Base-by-base conservation (phyloP, 2,797 vertebrate species). In the Ambastaia sidthimunki region DNA sequence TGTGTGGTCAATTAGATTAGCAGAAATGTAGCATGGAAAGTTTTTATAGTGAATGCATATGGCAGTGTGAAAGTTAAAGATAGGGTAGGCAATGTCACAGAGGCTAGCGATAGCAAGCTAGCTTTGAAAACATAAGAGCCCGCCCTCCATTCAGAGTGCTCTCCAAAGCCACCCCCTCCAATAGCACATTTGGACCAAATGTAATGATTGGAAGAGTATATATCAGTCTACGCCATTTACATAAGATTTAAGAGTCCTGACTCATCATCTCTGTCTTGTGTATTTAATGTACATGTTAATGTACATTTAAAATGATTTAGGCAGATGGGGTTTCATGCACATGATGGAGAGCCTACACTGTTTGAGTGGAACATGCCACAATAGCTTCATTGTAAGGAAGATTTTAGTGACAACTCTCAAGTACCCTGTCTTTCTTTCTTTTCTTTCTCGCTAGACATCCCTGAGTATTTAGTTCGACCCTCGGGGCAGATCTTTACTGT, bases 321-420 rank as follows among this genome's bases (percentile, higher is more conserved):
- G 89, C 91, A 88, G 87, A 89, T 91, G 87, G 89, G 84, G 87
- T 91, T 92, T 92, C 90, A 88, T 91, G 87, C 87, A 90, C 90
- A 91, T 93, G 88, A 89, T 83, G 77, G 85, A 88, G 90, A 88
- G 90, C 88, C 89, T 84, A 83, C 82, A 85, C 90, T 88, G 88
- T 85, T 83, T 85, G 89, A 89, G 86, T 84, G 19, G 47, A 82
- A 84, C 37, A 80, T 19, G 2, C 73, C 80, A 82, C 87, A 85
- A 80, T 84, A 80, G 73, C 85, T 79, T 72, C 55, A 83, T 85
- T 85, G 82, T 90, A 84, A 85, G 72, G 25, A 86, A 76, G 83
- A 86, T 89, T 87, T 86, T 86, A 85, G 86, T 85, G 85, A 92
- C 85, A 90, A 88, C 86, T 89, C 91, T 89, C 87, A 90, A 90